A percentile compares a stretch with the other conserved stretches of the same genome.
phyloP scores from a whole-genome alignment of 1,140 invertebrate species.

The Chironomus striatipennis region DNA sequence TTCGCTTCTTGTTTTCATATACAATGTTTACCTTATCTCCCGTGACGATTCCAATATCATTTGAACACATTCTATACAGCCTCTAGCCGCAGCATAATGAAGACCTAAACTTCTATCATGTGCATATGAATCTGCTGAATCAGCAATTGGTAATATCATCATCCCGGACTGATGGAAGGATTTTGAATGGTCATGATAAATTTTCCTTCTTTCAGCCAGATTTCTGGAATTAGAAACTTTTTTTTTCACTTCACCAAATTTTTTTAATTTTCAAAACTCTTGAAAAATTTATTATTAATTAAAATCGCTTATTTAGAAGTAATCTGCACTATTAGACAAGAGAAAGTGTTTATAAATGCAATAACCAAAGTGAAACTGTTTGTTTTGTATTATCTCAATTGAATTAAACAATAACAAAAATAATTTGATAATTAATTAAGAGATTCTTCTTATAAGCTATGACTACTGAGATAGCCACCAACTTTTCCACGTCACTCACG shows the following conservation, averaged over 20 bases:
- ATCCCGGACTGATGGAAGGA: neutral
- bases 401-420: neutral
- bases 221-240: constrained; percentile 7
- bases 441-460: too few species aligned
- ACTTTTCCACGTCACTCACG: too few species aligned
- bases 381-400: constrained; percentile 9
- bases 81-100: constrained; percentile 75
- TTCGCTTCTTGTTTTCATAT: constrained; percentile 35
- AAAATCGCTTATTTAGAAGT: neutral
- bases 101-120: constrained; percentile 60
- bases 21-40: constrained; percentile 69
- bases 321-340: constrained; percentile 7
- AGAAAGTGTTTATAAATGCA: constrained; percentile 14
- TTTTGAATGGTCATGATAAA: neutral
- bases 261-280: neutral
- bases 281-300: neutral
- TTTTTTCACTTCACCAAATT: neutral
- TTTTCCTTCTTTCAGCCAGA: neutral
- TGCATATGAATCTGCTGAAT: constrained; percentile 33
- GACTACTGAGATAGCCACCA: too few species aligned
- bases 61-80: constrained; percentile 73
- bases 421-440: too few species aligned
- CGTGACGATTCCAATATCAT: constrained; percentile 65
- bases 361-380: neutral
- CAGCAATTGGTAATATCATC: constrained; percentile 28